Conservation (phyloP, 1,140 invertebrate genomes). For the Cherax quadricarinatus region DNA sequence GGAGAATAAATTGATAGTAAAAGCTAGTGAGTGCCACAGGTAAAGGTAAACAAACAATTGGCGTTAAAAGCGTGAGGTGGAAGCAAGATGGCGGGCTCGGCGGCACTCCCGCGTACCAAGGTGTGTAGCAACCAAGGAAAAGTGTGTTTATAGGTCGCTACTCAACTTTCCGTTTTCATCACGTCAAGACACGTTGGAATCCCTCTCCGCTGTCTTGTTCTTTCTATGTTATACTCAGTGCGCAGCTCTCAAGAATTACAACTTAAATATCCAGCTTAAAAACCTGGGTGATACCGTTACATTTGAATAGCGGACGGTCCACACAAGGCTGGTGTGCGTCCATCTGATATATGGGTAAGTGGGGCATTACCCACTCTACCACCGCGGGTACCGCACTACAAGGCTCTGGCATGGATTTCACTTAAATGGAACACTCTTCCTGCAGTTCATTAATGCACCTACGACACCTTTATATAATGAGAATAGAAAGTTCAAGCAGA, state of each 20-base stretch:
- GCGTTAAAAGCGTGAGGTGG: background rate
- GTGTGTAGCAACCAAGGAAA: conserved; percentile 30
- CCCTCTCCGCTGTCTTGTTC: background rate
- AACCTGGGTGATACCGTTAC: background rate
- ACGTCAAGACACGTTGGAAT: conserved; percentile 22
- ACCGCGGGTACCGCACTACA: background rate
- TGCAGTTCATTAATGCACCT: background rate
- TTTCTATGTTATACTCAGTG: too few relatives aligned
- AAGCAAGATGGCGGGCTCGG: background rate
- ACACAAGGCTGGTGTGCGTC: background rate
- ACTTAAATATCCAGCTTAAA: too few relatives aligned
- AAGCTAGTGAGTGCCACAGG: background rate
- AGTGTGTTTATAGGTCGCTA: conserved; percentile 37
- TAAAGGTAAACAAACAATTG: background rate
- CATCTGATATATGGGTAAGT: background rate
- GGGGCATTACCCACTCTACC: background rate
- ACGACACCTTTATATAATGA: background rate
- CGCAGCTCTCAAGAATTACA: too few relatives aligned
- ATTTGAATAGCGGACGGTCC: background rate
- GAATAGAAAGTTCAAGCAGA: background rate
- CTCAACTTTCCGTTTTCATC: conserved; percentile 58
- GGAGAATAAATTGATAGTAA: too few relatives aligned
- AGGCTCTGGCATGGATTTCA: background rate
- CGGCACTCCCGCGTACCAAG: background rate
- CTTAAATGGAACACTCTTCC: background rate